Conservation (phyloP, 2,797 vertebrate species). For the Phylloscopus collybita region DNA sequence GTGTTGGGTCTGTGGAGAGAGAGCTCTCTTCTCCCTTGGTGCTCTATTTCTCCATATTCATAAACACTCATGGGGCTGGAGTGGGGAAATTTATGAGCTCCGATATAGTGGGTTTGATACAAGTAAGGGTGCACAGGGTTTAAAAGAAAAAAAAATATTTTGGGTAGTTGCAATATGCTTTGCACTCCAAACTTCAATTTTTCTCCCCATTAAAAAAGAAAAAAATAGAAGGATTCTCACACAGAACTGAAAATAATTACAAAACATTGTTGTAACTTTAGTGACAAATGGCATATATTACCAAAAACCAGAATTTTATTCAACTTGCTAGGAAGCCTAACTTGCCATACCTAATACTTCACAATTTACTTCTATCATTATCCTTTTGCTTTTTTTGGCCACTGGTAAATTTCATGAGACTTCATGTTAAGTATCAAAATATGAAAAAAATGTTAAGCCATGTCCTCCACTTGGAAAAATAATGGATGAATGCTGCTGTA, state of each 20-base stretch:
- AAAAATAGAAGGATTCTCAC: neutral
- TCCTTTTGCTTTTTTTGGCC: neutral
- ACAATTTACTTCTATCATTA: neutral
- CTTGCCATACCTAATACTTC: neutral
- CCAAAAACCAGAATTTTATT: neutral
- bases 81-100: neutral
- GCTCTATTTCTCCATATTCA: neutral
- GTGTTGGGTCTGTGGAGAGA: neutral
- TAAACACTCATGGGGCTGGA: neutral
- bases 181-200: neutral
- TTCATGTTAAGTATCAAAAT: constrained; percentile 50
- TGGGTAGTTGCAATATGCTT: neutral
- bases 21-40: neutral
- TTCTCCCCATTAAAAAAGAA: neutral
- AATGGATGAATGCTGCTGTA: constrained; percentile 52
- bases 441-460: neutral
- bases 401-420: neutral
- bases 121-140: neutral
- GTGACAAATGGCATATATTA: neutral
- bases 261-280: neutral
- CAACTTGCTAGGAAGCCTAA: neutral
- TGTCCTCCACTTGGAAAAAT: constrained; percentile 25
- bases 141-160: neutral
- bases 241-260: neutral
- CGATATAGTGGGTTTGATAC: neutral